Percentiles rank a stretch among this genome's conserved stretches.
These are phyloP conservation scores for Anarsia innoxiella DNA, from an alignment of 2,888 invertebrate genomes.

Conservation along the genomic window DNA sequence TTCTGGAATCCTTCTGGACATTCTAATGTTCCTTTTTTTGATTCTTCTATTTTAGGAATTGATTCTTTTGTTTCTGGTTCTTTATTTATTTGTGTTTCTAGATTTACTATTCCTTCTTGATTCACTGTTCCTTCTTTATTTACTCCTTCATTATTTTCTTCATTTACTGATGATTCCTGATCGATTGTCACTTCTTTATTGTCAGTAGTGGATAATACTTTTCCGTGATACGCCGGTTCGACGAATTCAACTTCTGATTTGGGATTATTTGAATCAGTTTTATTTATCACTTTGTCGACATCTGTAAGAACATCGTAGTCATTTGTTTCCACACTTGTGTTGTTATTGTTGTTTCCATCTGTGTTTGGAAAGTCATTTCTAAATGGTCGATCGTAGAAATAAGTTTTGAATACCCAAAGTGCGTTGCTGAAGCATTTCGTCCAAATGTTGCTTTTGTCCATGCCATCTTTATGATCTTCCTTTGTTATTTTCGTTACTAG, in stretches of 20 bases:
- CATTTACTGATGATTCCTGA: too few relatives aligned
- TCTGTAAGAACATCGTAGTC: not conserved
- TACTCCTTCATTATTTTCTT: constrained; percentile 1
- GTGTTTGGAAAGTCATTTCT: not conserved
- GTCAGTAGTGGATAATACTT: constrained; percentile 9
- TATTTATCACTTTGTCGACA: not conserved
- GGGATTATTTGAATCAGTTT: constrained; percentile 22
- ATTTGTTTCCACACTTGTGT: not conserved
- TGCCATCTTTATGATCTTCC: constrained; percentile 19
- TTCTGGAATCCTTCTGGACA: constrained; percentile 39
- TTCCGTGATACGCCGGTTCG: constrained; percentile 47
- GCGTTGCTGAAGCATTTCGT: constrained; percentile 39
- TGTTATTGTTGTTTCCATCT: not conserved
- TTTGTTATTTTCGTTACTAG: constrained; percentile 46
- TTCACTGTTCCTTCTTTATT: constrained; percentile 11
- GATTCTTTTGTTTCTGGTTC: not conserved
- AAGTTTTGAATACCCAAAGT: constrained; percentile 42
- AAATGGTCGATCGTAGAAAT: constrained; percentile 38
- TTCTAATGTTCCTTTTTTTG: not conserved
- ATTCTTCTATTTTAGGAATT: not conserved
- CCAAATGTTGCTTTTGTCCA: constrained; percentile 22
- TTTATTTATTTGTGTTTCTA: not conserved
- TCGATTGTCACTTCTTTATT: too few relatives aligned
- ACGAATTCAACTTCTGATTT: constrained; percentile 54
- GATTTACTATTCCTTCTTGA: too few relatives aligned